Evolutionary conservation across 1,140 invertebrate species (phyloP), one percentile per base, ranked within the genome.

Genomic region (Matsumurasca onukii): DNA sequence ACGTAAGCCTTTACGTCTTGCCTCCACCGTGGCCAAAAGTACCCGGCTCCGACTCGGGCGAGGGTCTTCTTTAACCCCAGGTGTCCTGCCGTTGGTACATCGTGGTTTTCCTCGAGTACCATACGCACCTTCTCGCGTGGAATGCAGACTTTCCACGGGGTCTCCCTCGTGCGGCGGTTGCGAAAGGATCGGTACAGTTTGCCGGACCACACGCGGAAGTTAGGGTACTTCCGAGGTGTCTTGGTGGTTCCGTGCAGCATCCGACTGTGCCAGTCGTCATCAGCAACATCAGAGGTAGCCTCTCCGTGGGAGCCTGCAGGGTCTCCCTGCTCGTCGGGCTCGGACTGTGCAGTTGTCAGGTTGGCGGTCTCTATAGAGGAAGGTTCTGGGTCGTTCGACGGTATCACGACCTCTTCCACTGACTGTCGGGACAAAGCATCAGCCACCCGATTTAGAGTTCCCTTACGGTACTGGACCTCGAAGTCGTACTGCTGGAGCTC

Each of bases 401-500:
- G n/a, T n/a, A n/a, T n/a, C n/a, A n/a, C n/a, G n/a, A n/a, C n/a
- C n/a, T n/a, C n/a, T n/a, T n/a, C n/a, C n/a, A n/a, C n/a, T n/a
- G n/a, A n/a, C n/a, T n/a, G n/a, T n/a, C n/a, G n/a, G n/a, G n/a
- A 17, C 27, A 13, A 67, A 45, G 75, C 74, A 69, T 81, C 78
- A 27, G 78, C 74, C 0, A 78, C 76, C 1, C 71, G 27, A 69
- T 80, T 77, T n/a, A 59, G 34, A 20, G 59, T 73, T 2, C 79
- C 78, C 63, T 75, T n/a, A 15, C 77, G 63, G 67, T 80, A 76
- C 0, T 70, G 29, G 1, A 82, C 74, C 0, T 78, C 72, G 30
- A 78, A 80, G 67, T 75, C 68, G 73, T 76, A 78, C 31, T 75
- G 71, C 17, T 75, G 73, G 15, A 81, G 61, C 24, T n/a, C 68